These are phyloP conservation scores for Ceratina australensis DNA, from an alignment of 1,140 invertebrate genomes.

Conservation along the genomic window DNA sequence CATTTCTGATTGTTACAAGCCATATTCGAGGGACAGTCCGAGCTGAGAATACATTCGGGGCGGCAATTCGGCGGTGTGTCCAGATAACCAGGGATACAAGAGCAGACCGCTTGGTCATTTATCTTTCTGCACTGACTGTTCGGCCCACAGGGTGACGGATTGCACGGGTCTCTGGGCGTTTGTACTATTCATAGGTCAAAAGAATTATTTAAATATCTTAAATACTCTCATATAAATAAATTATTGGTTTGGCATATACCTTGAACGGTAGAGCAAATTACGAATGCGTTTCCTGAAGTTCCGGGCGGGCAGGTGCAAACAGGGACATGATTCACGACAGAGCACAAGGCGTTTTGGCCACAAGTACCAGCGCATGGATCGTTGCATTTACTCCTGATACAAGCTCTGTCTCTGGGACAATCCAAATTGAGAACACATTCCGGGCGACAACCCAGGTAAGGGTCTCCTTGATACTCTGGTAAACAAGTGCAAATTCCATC, in stretches of 20 bases:
- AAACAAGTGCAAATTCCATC: constrained; percentile 78
- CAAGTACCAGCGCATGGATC: constrained; percentile 85
- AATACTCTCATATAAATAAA: too few species aligned
- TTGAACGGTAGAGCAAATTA: constrained; percentile 78
- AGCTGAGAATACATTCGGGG: constrained; percentile 79
- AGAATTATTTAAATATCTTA: constrained; percentile 1
- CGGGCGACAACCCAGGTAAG: constrained; percentile 82
- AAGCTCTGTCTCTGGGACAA: constrained; percentile 83
- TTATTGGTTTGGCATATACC: constrained; percentile 44
- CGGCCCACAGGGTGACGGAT: constrained; percentile 86
- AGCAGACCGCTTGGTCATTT: constrained; percentile 82
- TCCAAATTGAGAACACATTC: constrained; percentile 86
- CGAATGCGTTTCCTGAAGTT: constrained; percentile 85
- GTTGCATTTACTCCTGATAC: constrained; percentile 84
- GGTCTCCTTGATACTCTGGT: constrained; percentile 77
- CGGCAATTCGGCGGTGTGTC: constrained; percentile 83
- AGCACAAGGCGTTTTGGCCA: constrained; percentile 84
- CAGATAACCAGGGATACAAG: constrained; percentile 82
- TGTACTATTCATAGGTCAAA: constrained; percentile 28
- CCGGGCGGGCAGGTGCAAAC: constrained; percentile 83
- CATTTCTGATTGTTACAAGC: constrained; percentile 77
- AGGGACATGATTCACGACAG: constrained; percentile 85
- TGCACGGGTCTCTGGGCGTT: constrained; percentile 80
- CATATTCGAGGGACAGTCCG: constrained; percentile 72
- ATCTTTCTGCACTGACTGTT: constrained; percentile 85